These are phyloP conservation scores for Lepidostoma basale DNA, from an alignment of 1,140 invertebrate genomes.

Conservation along the genomic window DNA sequence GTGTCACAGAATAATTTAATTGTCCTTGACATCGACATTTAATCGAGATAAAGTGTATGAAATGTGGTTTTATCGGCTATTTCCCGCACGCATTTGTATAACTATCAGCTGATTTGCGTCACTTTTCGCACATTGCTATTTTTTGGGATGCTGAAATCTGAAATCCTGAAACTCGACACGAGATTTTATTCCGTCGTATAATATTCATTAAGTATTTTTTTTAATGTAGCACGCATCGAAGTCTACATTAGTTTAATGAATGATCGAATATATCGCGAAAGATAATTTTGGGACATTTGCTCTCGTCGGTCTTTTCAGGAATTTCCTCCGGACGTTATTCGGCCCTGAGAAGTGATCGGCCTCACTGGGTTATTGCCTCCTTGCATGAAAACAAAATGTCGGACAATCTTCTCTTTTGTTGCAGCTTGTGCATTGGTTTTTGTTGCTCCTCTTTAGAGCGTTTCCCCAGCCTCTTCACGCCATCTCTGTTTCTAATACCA, in stretches of 20 bases:
- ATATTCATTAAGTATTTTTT: not conserved
- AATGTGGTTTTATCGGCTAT: not conserved
- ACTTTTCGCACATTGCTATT: not conserved
- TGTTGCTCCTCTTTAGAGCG: not conserved
- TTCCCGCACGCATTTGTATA: conserved; percentile 2
- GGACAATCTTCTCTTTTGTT: conserved; percentile 21
- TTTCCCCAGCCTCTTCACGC: not conserved
- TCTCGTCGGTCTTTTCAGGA: not conserved
- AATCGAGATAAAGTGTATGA: not conserved
- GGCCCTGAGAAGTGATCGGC: not conserved
- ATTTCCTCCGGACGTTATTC: not conserved
- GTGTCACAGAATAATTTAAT: not conserved
- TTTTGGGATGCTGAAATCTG: not conserved
- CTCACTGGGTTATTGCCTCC: conserved; percentile 6
- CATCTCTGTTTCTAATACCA: not conserved
- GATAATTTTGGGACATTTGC: not conserved
- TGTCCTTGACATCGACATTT: not conserved
- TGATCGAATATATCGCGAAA: not conserved
- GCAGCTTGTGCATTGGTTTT: not conserved
- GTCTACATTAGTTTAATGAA: not conserved
- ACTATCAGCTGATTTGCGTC: conserved; percentile 31
- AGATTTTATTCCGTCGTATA: not conserved
- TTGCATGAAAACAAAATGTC: conserved; percentile 27
- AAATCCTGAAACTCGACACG: not conserved
- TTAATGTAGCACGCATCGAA: not conserved